Conservation (phyloP, 2,888 invertebrate species). For the Agonopterix subpropinquella region DNA sequence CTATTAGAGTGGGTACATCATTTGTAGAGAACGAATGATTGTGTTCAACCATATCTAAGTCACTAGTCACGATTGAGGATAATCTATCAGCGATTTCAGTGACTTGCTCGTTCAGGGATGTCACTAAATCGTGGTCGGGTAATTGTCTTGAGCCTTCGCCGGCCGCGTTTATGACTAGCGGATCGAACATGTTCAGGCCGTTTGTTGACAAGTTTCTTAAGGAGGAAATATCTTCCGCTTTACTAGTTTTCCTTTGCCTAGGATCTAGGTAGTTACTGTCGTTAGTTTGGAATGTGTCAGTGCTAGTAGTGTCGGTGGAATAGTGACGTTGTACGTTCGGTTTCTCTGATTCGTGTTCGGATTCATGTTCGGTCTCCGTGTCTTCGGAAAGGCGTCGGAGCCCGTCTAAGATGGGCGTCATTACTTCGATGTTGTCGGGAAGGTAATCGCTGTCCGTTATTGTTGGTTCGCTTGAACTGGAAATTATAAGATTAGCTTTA, state of each 20-base stretch:
- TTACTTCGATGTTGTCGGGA: conserved; percentile 67
- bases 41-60: conserved; percentile 51
- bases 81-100: conserved; percentile 66
- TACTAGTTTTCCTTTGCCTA: conserved; percentile 48
- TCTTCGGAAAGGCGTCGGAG: conserved; percentile 47
- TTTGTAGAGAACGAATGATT: conserved; percentile 62
- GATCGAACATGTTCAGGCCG: conserved; percentile 70
- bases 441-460: conserved; percentile 63
- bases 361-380: conserved; percentile 30
- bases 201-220: conserved; percentile 64
- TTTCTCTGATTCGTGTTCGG: conserved; percentile 28
- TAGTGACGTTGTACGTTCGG: conserved; percentile 20
- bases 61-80: conserved; percentile 54
- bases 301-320: conserved; percentile 31
- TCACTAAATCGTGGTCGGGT: conserved; percentile 63
- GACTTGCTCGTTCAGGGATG: conserved; percentile 68
- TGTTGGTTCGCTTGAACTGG: conserved; percentile 54
- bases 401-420: conserved; percentile 67
- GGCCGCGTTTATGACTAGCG: conserved; percentile 60
- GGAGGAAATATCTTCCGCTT: conserved; percentile 55
- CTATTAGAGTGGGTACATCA: conserved; percentile 56
- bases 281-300: conserved; percentile 52
- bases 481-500: background rate
- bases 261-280: conserved; percentile 16
- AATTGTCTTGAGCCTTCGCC: conserved; percentile 51